Conservation (phyloP, 2,797 vertebrate genomes). For the Oreortyx pictus region DNA sequence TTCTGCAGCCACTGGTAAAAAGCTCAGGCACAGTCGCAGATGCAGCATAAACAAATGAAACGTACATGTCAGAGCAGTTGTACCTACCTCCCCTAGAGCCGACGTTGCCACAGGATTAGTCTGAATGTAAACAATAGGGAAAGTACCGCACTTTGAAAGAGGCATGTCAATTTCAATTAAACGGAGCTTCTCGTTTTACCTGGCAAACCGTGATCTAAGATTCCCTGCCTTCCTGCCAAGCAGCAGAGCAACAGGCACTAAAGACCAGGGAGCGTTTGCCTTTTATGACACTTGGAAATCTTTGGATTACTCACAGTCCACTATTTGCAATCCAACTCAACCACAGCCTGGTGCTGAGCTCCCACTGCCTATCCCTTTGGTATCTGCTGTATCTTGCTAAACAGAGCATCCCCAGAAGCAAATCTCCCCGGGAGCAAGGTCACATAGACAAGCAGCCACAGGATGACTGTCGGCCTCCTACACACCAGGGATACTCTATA, state of each 20-base stretch:
- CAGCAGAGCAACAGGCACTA: neutral
- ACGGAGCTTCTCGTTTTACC: slow-evolving; percentile 30
- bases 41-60: slow-evolving; percentile 50
- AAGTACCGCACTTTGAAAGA: slow-evolving; percentile 36
- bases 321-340: slow-evolving; percentile 37
- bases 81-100: slow-evolving; percentile 18
- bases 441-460: slow-evolving; percentile 4
- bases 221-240: slow-evolving; percentile 26
- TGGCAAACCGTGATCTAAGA: slow-evolving; percentile 41
- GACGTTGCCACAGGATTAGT: slow-evolving; percentile 38
- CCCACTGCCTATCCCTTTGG: neutral
- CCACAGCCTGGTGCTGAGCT: slow-evolving; percentile 15
- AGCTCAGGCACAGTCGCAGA: slow-evolving; percentile 35
- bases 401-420: slow-evolving; percentile 45
- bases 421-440: neutral
- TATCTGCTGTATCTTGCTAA: neutral
- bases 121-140: slow-evolving; percentile 39
- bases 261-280: neutral
- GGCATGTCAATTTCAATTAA: slow-evolving; percentile 33
- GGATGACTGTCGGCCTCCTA: slow-evolving; percentile 42
- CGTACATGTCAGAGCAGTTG: slow-evolving; percentile 43
- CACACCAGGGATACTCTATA: slow-evolving; percentile 35
- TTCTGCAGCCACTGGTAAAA: slow-evolving; percentile 48
- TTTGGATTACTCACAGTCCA: slow-evolving; percentile 25
- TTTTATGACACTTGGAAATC: slow-evolving; percentile 52